phyloP scores from a whole-genome alignment of 1,140 invertebrate species.

The Reticulitermes speratus region DNA sequence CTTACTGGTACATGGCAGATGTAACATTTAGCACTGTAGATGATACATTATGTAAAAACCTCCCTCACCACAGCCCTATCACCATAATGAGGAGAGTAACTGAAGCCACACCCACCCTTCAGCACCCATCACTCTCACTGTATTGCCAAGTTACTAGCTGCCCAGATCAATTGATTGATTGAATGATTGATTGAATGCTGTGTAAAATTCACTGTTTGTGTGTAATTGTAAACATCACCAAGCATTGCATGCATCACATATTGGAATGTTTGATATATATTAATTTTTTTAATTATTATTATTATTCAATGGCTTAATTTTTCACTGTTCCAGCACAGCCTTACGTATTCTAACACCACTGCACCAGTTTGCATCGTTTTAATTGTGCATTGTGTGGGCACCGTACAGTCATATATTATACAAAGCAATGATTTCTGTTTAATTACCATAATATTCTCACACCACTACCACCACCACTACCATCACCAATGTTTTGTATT shows the following conservation, averaged over 20 bases:
- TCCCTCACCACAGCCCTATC: background rate
- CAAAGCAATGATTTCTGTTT: constrained; percentile 23
- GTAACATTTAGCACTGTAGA: constrained; percentile 6
- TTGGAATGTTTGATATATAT: constrained; percentile 35
- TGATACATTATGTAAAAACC: background rate
- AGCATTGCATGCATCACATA: constrained; percentile 34
- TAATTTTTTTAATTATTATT: constrained; percentile 29
- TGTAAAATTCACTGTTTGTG: constrained; percentile 29
- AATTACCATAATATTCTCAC: constrained; percentile 29
- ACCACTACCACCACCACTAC: background rate
- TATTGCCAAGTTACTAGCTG: background rate
- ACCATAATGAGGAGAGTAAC: background rate
- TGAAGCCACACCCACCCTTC: background rate
- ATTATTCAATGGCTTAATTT: constrained; percentile 36
- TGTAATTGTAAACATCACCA: constrained; percentile 29
- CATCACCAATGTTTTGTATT: constrained; percentile 27
- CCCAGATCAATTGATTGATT: background rate
- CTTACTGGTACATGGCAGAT: background rate
- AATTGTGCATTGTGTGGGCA: constrained; percentile 36
- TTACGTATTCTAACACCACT: constrained; percentile 34
- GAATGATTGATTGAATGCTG: constrained; percentile 9
- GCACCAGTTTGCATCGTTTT: constrained; percentile 36
- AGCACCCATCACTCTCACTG: background rate
- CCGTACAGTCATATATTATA: constrained; percentile 30
- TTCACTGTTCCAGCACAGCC: constrained; percentile 36